Evolutionary conservation across 2,888 invertebrate species (phyloP), one percentile per base, ranked within the genome.

Genomic region (Leucania comma): DNA sequence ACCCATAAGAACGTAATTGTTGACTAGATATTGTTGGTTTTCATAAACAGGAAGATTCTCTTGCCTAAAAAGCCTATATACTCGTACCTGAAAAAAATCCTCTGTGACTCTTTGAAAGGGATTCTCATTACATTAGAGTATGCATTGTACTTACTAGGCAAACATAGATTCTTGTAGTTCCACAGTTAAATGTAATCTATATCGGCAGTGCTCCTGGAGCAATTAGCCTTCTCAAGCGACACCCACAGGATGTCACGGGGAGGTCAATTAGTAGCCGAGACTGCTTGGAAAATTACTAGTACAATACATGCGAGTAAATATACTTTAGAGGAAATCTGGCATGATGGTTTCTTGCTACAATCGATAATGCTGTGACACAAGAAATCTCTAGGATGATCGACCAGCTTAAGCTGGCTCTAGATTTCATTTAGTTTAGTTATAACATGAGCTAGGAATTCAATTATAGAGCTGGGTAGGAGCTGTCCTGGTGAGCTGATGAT

Each of bases 231-330:
- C 53, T 66, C 63, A 54, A 60, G 56, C 64, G 63, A 79, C 67
- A 78, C 75, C 80, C 70, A 70, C 78, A 79, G 70, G 70, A 79
- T 61, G 75, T 59, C 70, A 78, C 61, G 57, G 32, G 60, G 50
- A 67, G 78, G 75, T 75, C 80, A 79, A 79, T 78, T 78, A 75
- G 67, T 20, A 67, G 50, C 54, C 46, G 29, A 62, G 67, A 70
- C 61, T 70, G 48, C 64, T 67, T 14, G 67, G 63, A 74, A 70
- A 68, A 73, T 68, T 59, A 63, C 59, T 63, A 58, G 29, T 58
- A 57, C 57, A 61, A 68, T 50, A 67, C 48, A 69, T 75, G 54
- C 24, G 24, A 67, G 56, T 60, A 61, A 57, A 68, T 64, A 70
- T 67, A 67, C 50, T 69, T 62, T 54, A 65, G 46, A 69, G 57